Evolutionary conservation across 2,797 vertebrate genomes (phyloP).

Genomic region (Valencia hispanica): DNA sequence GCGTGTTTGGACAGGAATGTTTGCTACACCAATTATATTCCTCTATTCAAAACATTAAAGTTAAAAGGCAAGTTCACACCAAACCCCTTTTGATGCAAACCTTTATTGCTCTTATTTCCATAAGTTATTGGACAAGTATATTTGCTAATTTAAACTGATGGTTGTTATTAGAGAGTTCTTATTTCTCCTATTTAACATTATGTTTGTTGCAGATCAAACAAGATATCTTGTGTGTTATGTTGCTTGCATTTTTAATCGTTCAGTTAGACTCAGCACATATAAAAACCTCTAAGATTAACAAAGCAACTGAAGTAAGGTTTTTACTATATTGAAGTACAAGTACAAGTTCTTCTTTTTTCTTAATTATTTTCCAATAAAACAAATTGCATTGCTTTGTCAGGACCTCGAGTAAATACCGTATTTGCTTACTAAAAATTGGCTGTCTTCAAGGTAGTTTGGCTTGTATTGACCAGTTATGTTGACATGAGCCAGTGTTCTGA

Average conservation of each 20-base stretch:
- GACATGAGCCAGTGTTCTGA: neutral
- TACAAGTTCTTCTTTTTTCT: neutral
- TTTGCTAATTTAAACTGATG: neutral
- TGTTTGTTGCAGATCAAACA: too few relatives aligned
- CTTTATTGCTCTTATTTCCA: neutral
- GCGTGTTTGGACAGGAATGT: slow-evolving; percentile 62
- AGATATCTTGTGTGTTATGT: too few relatives aligned
- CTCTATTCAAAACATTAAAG: slow-evolving; percentile 8
- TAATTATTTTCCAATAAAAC: neutral
- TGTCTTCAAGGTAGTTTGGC: neutral
- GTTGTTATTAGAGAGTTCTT: neutral
- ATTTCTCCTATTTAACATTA: neutral
- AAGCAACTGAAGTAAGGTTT: neutral
- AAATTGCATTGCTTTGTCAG: neutral
- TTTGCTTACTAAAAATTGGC: neutral
- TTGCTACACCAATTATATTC: slow-evolving; percentile 35
- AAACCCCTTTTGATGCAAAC: slow-evolving; percentile 1
- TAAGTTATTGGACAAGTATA: neutral
- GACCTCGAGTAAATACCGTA: neutral
- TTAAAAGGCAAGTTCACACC: slow-evolving; percentile 1
- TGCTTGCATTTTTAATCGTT: neutral
- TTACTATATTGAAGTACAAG: neutral
- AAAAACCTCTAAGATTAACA: neutral
- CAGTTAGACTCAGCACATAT: neutral
- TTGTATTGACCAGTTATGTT: neutral